Conservation (phyloP, 2,888 invertebrate genomes). For the Cantharis rustica region DNA sequence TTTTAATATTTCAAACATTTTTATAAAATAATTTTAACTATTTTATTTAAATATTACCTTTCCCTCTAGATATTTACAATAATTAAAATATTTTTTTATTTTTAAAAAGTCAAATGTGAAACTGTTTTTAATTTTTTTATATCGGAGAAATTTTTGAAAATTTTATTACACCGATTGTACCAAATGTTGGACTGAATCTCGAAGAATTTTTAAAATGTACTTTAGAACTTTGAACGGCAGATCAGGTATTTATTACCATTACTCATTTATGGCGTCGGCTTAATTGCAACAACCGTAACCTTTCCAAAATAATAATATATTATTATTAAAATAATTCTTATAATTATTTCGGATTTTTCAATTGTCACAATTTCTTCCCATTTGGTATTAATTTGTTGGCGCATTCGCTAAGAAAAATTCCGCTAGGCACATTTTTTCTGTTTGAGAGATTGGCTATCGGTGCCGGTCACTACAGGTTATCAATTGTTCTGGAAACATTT, state of each 20-base stretch:
- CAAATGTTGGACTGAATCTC: too few relatives aligned
- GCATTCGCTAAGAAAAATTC: background rate
- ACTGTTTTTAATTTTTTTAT: too few relatives aligned
- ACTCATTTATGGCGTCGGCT: too few relatives aligned
- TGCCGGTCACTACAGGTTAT: background rate
- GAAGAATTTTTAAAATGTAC: too few relatives aligned
- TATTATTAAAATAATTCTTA: background rate
- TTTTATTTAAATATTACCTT: background rate
- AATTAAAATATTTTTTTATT: background rate
- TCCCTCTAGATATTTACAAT: background rate
- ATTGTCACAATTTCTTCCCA: background rate
- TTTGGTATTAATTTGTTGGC: background rate
- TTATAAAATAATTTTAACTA: background rate
- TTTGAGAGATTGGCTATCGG: background rate
- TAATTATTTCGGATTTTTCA: background rate
- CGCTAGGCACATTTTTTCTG: background rate
- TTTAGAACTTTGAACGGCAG: too few relatives aligned
- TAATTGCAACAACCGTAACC: too few relatives aligned
- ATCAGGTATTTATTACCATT: too few relatives aligned
- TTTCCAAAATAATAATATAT: background rate
- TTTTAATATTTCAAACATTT: background rate
- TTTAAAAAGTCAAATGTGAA: too few relatives aligned
- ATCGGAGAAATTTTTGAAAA: background rate
- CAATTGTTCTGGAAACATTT: background rate
- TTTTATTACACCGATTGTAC: too few relatives aligned